Percentiles rank a stretch among this genome's conserved stretches.
Conservation (phyloP, 92 coral and sea anemone genomes). For the Epizoanthus scotinus region DNA sequence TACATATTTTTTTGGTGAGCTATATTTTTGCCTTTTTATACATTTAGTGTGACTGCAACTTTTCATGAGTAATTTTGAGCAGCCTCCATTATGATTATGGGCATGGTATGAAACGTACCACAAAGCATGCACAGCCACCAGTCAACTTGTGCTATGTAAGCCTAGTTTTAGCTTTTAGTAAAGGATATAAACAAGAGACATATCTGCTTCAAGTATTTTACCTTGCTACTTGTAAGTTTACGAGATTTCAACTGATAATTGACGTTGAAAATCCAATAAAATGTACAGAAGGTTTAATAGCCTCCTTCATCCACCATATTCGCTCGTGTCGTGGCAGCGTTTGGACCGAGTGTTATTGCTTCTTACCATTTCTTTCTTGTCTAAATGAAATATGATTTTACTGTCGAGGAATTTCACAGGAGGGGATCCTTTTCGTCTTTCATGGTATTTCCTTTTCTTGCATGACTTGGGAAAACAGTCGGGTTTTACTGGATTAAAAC, state of each 20-base stretch:
- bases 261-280: constrained; percentile 7
- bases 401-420: constrained; percentile 1
- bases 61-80: neutral
- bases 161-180: neutral
- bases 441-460: constrained; percentile 17
- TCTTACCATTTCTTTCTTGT: neutral
- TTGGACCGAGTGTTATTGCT: neutral
- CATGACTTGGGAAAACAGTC: neutral
- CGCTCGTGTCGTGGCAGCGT: no score
- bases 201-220: neutral
- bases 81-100: neutral
- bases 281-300: neutral
- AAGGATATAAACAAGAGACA: neutral
- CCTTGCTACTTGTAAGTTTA: neutral
- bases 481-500: neutral
- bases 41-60: neutral
- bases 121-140: neutral
- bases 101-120: constrained; percentile 1
- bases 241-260: constrained; percentile 20
- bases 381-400: neutral
- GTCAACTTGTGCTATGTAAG: no score
- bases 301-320: no score
- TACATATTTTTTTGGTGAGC: neutral
- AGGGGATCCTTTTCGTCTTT: constrained; percentile 6
- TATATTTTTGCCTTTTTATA: neutral